These are phyloP conservation scores for Cenopis cana DNA, from an alignment of 2,888 invertebrate species.

Conservation along the genomic window DNA sequence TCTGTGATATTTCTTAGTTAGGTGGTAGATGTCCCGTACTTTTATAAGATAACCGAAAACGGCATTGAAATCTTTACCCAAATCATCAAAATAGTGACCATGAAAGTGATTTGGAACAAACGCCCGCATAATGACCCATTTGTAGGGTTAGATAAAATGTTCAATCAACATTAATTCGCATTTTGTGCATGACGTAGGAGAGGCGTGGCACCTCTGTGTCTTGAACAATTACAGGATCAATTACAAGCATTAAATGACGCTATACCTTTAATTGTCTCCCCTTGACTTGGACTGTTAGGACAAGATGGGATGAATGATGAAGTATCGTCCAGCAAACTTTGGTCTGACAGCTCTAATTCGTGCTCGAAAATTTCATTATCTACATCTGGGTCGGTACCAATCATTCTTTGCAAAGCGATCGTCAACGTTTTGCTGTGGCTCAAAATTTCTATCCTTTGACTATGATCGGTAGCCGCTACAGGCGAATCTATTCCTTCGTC, in stretches of 20 bases:
- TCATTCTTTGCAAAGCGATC: slow-evolving; percentile 28
- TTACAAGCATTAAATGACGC: background rate
- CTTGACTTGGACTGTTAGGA: background rate
- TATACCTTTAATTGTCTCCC: background rate
- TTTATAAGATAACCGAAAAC: too few relatives aligned
- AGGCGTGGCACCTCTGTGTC: too few relatives aligned
- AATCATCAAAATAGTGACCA: too few relatives aligned
- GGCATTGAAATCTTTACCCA: too few relatives aligned
- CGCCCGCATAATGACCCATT: too few relatives aligned
- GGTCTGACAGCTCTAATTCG: slow-evolving; percentile 50
- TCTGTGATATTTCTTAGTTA: too few relatives aligned
- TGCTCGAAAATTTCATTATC: slow-evolving; percentile 18
- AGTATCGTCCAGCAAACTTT: slow-evolving; percentile 57
- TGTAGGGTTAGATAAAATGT: too few relatives aligned
- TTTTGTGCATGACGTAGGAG: too few relatives aligned
- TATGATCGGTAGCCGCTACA: slow-evolving; percentile 58
- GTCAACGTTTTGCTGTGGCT: slow-evolving; percentile 5
- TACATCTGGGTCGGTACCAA: slow-evolving; percentile 26
- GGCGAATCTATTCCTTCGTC: slow-evolving; percentile 36
- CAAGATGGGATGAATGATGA: slow-evolving; percentile 46
- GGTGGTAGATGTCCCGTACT: too few relatives aligned
- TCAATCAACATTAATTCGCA: too few relatives aligned
- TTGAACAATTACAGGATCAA: too few relatives aligned
- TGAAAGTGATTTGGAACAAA: too few relatives aligned
- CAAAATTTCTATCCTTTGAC: background rate